Base-by-base conservation (phyloP, 2,797 vertebrate species). In the Neosilurus hyrtlii region DNA sequence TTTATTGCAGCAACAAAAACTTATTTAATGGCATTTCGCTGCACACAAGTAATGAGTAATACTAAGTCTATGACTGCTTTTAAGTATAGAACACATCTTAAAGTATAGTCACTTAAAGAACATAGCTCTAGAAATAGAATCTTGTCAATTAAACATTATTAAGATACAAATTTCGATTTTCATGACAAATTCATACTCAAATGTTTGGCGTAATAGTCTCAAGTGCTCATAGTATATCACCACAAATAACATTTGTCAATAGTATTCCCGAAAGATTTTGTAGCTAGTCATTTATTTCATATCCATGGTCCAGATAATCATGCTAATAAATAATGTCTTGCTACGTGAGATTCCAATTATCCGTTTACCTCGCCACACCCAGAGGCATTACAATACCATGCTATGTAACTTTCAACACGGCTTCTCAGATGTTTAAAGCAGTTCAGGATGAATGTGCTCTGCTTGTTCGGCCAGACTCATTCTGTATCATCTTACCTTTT, bases 401-500 rank as follows among this genome's bases (percentile, higher is more conserved):
- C 56, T 56, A 24, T 16, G 14, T 51, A 14, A 52, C 49, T 16
- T 52, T 57, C 71, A 73, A 73, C 22, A 59, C 12, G 54, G 56
- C 30, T 37, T 22, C 71, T 51, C 35, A 1, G 30, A 22, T 26
- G 12, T 77, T 59, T 1, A 22, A 18, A 75, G 30, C 11, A 12
- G 5, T 56, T 43, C 6, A 15, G 2, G 24, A 1, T 56, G 65
- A 68, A 80, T 12, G 52, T 59, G 12, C 20, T 67, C 11, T 30
- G 49, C 49, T 30, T n/a, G 56, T 70, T 65, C 67, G 20, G 26
- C 61, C 62, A 20, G 3, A 9, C 56, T 72, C 11, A 57, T 74
- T 75, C 35, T 43, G 35, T 80, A 71, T 81, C 43, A 9, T 16
- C 12, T 80, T 92, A 98, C 98, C 96, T 91, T 95, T 88, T 94